phyloP scores from a whole-genome alignment of 2,888 invertebrate genomes.

The Archips xylosteana region DNA sequence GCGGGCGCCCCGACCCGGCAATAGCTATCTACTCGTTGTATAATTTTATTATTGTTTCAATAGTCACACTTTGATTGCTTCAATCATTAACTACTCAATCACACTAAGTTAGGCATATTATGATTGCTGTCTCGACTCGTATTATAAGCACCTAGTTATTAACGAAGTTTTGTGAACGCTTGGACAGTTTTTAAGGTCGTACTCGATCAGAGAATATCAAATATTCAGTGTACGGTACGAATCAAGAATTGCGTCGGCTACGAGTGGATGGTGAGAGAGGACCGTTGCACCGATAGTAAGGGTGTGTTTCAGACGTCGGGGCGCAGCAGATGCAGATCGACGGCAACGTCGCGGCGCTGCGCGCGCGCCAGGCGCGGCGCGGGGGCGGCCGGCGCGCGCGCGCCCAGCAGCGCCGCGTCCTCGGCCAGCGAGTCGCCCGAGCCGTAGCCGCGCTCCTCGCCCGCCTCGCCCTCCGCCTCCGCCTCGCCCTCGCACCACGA shows the following conservation, averaged over 20 bases:
- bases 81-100: constrained; percentile 54
- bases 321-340: constrained; percentile 78
- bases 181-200: constrained; percentile 52
- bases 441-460: constrained; percentile 82
- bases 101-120: constrained; percentile 54
- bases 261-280: constrained; percentile 31
- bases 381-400: constrained; percentile 55
- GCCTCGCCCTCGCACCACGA: constrained; percentile 85
- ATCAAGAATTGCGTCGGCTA: constrained; percentile 12
- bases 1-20: constrained; percentile 10
- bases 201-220: constrained; percentile 23
- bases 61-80: constrained; percentile 57
- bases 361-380: constrained; percentile 65
- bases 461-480: constrained; percentile 70
- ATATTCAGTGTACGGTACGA: constrained; percentile 28
- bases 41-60: constrained; percentile 61
- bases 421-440: constrained; percentile 83
- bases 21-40: constrained; percentile 69
- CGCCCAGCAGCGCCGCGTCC: constrained; percentile 73
- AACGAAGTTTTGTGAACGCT: constrained; percentile 57
- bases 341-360: constrained; percentile 76
- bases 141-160: constrained; percentile 66
- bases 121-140: constrained; percentile 63
- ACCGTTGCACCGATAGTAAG: constrained; percentile 38
- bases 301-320: constrained; percentile 70